phyloP scores from a whole-genome alignment of 2,888 invertebrate species.

The Imbricaverruca yamaguchii region DNA sequence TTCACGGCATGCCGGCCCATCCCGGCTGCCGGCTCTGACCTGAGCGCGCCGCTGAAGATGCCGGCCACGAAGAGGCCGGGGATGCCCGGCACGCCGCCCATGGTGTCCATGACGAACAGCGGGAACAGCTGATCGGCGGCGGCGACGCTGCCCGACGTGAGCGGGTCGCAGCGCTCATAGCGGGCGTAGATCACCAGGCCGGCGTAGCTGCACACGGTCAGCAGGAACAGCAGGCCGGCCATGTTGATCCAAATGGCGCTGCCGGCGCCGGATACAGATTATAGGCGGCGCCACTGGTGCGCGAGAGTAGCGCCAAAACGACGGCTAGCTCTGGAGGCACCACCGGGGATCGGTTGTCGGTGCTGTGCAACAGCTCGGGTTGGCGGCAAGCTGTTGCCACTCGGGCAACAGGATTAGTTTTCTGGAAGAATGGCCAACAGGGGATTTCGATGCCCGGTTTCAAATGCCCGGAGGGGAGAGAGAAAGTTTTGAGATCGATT shows the following conservation, averaged over 20 bases:
- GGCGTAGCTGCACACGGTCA: conserved; percentile 74
- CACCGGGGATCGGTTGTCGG: too few relatives aligned
- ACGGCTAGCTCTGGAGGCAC: too few relatives aligned
- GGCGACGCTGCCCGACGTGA: conserved; percentile 54
- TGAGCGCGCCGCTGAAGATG: conserved; percentile 89
- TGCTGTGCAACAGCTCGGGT: too few relatives aligned
- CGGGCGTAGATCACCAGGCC: conserved; percentile 76
- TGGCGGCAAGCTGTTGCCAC: too few relatives aligned
- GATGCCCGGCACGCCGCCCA: conserved; percentile 66
- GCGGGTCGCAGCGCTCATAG: conserved; percentile 77
- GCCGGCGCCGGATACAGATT: too few relatives aligned
- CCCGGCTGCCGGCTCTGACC: conserved; percentile 50
- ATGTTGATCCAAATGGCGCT: conserved; percentile 48
- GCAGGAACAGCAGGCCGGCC: conserved; percentile 64
- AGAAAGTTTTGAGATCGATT: too few relatives aligned
- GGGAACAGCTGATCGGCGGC: conserved; percentile 77
- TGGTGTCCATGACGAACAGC: conserved; percentile 74
- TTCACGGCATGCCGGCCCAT: neutral
- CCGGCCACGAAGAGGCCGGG: conserved; percentile 92
- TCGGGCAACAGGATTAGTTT: too few relatives aligned
- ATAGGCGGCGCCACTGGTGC: too few relatives aligned
- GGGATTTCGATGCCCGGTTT: too few relatives aligned
- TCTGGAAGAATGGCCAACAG: too few relatives aligned
- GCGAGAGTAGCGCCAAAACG: too few relatives aligned
- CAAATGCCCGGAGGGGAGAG: too few relatives aligned